Evolutionary conservation across 2,797 vertebrate species (phyloP).

Genomic region (Anomalospiza imberbis): DNA sequence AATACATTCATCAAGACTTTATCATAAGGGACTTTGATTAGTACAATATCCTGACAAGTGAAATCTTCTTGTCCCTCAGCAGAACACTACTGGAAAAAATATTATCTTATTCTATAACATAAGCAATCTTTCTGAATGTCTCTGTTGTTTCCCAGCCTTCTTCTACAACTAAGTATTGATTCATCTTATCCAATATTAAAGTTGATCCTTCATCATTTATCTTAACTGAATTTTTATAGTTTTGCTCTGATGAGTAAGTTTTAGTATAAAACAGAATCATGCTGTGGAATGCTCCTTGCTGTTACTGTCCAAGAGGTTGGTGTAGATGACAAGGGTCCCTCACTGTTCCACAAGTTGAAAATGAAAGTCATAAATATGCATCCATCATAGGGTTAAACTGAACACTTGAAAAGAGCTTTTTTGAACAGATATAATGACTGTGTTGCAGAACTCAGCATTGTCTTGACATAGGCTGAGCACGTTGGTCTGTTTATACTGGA

Average conservation of each 20-base stretch:
- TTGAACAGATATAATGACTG: neutral
- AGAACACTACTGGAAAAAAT: neutral
- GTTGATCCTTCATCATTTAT: neutral
- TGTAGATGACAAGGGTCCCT: neutral
- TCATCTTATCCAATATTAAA: neutral
- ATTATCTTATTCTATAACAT: neutral
- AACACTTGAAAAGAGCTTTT: neutral
- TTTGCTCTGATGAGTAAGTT: neutral
- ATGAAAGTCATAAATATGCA: neutral
- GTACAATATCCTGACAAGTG: neutral
- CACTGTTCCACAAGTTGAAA: neutral
- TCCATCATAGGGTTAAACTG: neutral
- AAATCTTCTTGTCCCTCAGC: neutral
- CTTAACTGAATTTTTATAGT: neutral
- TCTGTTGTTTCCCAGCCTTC: neutral
- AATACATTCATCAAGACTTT: neutral
- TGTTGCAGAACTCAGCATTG: neutral
- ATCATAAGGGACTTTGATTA: neutral
- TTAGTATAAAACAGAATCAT: neutral
- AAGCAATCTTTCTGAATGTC: neutral
- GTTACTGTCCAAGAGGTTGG: neutral
- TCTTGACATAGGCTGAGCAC: neutral
- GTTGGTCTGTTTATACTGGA: neutral
- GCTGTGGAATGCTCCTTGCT: neutral
- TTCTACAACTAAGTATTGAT: neutral